Percentiles rank a stretch among this genome's conserved stretches.
Evolutionary conservation across 2,113 vertebrate genomes (phyloP).

Genomic region (Macroglossus sobrinus): DNA sequence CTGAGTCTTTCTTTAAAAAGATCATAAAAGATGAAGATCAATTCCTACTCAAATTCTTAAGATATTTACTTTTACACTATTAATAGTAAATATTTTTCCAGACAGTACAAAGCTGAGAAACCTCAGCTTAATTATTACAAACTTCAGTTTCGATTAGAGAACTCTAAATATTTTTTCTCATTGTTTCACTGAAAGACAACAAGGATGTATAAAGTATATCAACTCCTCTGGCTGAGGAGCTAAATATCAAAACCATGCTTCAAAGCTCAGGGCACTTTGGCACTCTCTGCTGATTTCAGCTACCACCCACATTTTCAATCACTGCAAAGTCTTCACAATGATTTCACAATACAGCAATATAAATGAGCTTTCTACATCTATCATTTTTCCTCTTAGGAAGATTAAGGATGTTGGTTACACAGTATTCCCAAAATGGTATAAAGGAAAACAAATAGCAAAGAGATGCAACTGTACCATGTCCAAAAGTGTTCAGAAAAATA

Average conservation of each 20-base stretch:
- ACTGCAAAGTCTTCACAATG: background rate
- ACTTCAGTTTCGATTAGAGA: background rate
- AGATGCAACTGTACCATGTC: background rate
- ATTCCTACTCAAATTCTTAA: background rate
- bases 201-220: background rate
- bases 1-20: background rate
- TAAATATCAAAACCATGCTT: background rate
- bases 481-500: background rate
- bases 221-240: background rate
- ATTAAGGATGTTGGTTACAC: background rate
- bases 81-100: background rate
- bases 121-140: background rate
- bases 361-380: background rate
- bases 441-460: background rate
- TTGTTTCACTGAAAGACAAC: background rate
- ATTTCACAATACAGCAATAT: background rate
- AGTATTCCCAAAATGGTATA: background rate
- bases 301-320: background rate
- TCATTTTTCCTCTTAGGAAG: background rate
- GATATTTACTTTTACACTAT: background rate
- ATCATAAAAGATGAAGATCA: background rate
- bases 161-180: background rate
- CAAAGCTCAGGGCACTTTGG: background rate
- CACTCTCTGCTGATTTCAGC: background rate
- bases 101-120: background rate